Conservation (phyloP, 1,140 invertebrate species). For the Eumeta japonica region DNA sequence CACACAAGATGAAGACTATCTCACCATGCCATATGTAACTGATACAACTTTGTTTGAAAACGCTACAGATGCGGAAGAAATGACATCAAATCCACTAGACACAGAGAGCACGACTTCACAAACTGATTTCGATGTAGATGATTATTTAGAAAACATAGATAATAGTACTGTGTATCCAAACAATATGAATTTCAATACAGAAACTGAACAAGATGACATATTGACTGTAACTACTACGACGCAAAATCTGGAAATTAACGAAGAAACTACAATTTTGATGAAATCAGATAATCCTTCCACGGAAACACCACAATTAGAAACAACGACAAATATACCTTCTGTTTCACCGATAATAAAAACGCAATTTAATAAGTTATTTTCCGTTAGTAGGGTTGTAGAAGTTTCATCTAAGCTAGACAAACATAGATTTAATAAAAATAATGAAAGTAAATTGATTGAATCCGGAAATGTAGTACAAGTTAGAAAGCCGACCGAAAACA, state of each 20-base stretch:
- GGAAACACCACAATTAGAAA: slow-evolving; percentile 23
- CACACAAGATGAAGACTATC: slow-evolving; percentile 26
- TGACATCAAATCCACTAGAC: slow-evolving; percentile 17
- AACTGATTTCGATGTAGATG: slow-evolving; percentile 34
- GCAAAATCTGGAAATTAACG: not conserved
- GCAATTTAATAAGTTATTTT: slow-evolving; percentile 62
- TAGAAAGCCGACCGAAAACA: slow-evolving; percentile 60
- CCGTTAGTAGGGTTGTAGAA: slow-evolving; percentile 66
- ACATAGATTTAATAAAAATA: slow-evolving; percentile 58
- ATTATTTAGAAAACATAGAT: slow-evolving; percentile 37
- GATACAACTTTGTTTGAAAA: not conserved
- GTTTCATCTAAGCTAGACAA: slow-evolving; percentile 63
- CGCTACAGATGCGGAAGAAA: slow-evolving; percentile 8
- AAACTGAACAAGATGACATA: slow-evolving; percentile 21
- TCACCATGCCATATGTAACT: slow-evolving; percentile 25
- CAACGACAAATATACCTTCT: slow-evolving; percentile 14
- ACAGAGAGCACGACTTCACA: slow-evolving; percentile 22
- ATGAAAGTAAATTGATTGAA: slow-evolving; percentile 55
- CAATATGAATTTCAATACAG: slow-evolving; percentile 11
- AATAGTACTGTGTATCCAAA: slow-evolving; percentile 24
- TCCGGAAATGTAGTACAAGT: slow-evolving; percentile 54
- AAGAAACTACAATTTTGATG: not conserved
- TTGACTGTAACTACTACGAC: slow-evolving; percentile 8
- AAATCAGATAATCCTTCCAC: slow-evolving; percentile 8
- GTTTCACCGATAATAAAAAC: slow-evolving; percentile 45